Percentiles rank a stretch among this genome's conserved stretches.
Evolutionary conservation across 2,113 vertebrate genomes (phyloP).

Genomic region (Mastomys natalensis): DNA sequence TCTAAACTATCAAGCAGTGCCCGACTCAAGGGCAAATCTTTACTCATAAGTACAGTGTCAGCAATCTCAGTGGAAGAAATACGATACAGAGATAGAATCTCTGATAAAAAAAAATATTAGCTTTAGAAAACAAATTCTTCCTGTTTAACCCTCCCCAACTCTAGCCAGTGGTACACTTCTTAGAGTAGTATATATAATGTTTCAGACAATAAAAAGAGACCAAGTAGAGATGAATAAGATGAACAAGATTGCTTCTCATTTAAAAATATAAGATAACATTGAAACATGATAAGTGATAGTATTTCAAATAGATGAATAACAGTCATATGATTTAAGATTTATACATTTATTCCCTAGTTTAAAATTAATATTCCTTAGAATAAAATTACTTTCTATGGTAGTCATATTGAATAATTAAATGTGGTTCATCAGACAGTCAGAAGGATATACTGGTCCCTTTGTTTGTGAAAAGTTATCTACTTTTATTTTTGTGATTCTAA

Average conservation of each 20-base stretch:
- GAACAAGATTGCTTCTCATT: slow-evolving; percentile 20
- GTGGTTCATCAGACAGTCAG: neutral
- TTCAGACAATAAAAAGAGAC: neutral
- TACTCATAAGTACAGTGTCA: neutral
- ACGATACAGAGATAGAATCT: neutral
- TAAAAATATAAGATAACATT: neutral
- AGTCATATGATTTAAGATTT: neutral
- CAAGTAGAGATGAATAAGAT: neutral
- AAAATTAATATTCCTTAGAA: neutral
- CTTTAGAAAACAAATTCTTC: neutral
- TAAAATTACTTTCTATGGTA: neutral
- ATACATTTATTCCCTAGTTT: neutral
- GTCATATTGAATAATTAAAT: neutral
- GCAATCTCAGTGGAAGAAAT: neutral
- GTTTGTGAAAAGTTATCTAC: neutral
- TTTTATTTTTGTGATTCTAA: slow-evolving; percentile 60
- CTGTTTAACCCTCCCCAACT: neutral
- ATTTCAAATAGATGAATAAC: neutral
- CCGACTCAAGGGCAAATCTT: neutral
- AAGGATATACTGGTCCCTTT: slow-evolving; percentile 32
- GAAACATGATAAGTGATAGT: neutral
- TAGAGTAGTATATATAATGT: neutral
- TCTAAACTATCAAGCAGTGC: neutral
- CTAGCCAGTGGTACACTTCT: neutral
- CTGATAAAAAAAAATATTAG: slow-evolving; percentile 16